Evolutionary conservation across 2,888 invertebrate species (phyloP).

Genomic region (Morinoia aosen): DNA sequence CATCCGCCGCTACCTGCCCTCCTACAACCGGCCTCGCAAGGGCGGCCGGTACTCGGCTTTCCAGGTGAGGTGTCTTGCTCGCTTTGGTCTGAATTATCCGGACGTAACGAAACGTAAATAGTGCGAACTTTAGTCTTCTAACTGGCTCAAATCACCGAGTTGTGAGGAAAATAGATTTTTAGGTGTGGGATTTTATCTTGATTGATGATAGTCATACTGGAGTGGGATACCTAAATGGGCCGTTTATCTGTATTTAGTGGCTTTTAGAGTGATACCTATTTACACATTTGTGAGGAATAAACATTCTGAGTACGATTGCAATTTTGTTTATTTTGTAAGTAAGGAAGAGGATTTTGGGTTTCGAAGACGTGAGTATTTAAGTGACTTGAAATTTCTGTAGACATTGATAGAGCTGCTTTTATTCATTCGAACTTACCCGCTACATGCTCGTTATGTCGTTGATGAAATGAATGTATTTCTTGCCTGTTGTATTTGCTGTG

Average conservation of each 20-base stretch:
- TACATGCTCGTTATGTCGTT: neutral
- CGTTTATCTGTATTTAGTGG: neutral
- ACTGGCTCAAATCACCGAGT: neutral
- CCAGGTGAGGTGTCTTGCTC: constrained; percentile 78
- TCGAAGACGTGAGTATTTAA: neutral
- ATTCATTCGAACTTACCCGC: neutral
- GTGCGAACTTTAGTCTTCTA: too few species aligned
- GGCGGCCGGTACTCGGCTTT: constrained; percentile 97
- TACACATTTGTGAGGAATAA: neutral
- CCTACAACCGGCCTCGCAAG: constrained; percentile 92
- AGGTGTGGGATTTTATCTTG: neutral
- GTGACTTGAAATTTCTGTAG: neutral
- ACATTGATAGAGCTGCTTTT: neutral
- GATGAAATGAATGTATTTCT: neutral
- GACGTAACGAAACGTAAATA: too few species aligned
- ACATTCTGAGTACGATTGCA: neutral
- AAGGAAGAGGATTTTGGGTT: neutral
- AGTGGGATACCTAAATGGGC: neutral
- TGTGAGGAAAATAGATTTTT: neutral
- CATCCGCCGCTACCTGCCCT: constrained; percentile 93
- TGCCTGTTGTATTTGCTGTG: neutral
- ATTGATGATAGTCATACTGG: neutral
- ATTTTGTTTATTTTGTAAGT: neutral
- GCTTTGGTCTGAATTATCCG: too few species aligned
- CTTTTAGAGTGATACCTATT: neutral